Evolutionary conservation across 2,888 invertebrate genomes (phyloP).

Genomic region (Parnassius mnemosyne): DNA sequence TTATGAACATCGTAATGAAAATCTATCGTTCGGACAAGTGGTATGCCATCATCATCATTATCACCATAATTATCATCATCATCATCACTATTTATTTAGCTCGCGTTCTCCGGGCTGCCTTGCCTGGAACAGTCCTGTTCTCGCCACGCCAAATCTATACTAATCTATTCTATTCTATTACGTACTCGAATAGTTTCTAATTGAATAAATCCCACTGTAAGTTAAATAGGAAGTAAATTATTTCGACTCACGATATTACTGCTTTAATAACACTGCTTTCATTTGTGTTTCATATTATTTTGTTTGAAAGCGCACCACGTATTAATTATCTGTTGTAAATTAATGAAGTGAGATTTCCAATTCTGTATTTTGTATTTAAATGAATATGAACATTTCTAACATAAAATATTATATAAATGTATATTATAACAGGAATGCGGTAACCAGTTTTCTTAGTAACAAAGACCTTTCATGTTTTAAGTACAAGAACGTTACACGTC

Average conservation of each 20-base stretch:
- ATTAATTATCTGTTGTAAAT: conserved; percentile 3
- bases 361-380: not conserved
- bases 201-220: conserved; percentile 1
- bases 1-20: too few relatives aligned
- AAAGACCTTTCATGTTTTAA: too few relatives aligned
- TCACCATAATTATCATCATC: too few relatives aligned
- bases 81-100: too few relatives aligned
- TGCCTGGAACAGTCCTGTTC: too few relatives aligned
- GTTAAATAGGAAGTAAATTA: conserved; percentile 19
- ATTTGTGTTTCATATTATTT: conserved; percentile 9
- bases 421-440: too few relatives aligned
- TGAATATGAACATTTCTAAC: not conserved
- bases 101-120: too few relatives aligned
- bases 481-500: too few relatives aligned
- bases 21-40: too few relatives aligned
- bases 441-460: too few relatives aligned
- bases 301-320: conserved; percentile 3
- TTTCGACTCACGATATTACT: conserved; percentile 13
- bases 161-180: not conserved
- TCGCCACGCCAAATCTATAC: too few relatives aligned
- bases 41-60: too few relatives aligned
- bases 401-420: not conserved
- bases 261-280: conserved; percentile 5
- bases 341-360: not conserved
- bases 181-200: conserved; percentile 1